phyloP scores from a whole-genome alignment of 2,113 vertebrate species.

The Microtus pennsylvanicus region DNA sequence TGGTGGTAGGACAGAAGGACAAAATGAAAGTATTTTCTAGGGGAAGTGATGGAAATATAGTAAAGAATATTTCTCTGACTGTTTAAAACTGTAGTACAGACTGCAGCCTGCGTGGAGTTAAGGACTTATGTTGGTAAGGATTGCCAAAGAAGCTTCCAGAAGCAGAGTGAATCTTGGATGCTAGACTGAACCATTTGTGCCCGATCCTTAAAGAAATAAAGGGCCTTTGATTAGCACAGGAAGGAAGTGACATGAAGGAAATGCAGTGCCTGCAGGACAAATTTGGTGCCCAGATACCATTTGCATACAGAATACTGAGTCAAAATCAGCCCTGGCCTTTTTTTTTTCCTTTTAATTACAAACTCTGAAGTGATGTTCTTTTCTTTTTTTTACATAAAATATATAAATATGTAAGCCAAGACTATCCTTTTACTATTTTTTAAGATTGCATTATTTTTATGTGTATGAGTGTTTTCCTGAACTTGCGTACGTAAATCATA shows the following conservation, averaged over 20 bases:
- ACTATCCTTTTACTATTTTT: not conserved
- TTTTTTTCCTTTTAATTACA: not conserved
- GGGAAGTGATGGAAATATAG: not conserved
- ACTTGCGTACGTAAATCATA: not conserved
- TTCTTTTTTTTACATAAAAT: not conserved
- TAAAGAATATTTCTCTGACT: not conserved
- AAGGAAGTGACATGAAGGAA: conserved; percentile 74
- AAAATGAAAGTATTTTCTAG: not conserved
- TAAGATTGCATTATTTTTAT: not conserved
- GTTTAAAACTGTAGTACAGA: not conserved
- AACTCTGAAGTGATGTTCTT: not conserved
- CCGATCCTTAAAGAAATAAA: conserved; percentile 75
- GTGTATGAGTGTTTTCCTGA: not conserved
- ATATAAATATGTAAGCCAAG: not conserved
- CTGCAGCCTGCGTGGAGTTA: conserved; percentile 37
- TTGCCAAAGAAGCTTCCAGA: conserved; percentile 59
- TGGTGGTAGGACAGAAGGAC: not conserved
- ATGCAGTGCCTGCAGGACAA: conserved; percentile 68
- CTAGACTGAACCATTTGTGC: conserved; percentile 60
- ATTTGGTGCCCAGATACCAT: conserved; percentile 58
- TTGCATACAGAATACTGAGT: conserved; percentile 66
- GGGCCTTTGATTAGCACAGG: conserved; percentile 73
- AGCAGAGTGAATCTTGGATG: conserved; percentile 48
- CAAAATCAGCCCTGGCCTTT: conserved; percentile 46
- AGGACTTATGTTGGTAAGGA: conserved; percentile 51